These are phyloP conservation scores for Falcunculus frontatus DNA, from an alignment of 2,113 vertebrate genomes.

Conservation along the genomic window DNA sequence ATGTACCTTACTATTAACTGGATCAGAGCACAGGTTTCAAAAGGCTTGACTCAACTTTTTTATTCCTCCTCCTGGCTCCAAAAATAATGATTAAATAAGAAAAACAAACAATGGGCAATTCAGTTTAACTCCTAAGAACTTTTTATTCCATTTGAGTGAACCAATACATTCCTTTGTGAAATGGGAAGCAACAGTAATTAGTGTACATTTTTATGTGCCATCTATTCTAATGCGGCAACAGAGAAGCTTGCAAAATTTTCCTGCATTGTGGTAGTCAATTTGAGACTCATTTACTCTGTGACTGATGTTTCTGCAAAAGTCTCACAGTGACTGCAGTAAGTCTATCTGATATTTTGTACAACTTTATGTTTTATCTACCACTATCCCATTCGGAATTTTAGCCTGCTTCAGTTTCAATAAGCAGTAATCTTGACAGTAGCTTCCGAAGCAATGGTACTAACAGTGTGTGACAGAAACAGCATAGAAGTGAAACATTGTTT, in stretches of 20 bases:
- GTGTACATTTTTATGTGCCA: not conserved
- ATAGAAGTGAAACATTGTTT: not conserved
- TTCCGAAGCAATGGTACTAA: not conserved
- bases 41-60: not conserved
- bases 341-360: not conserved
- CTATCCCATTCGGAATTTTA: not conserved
- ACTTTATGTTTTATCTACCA: not conserved
- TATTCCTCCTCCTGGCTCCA: not conserved
- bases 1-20: not conserved
- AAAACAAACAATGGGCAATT: not conserved
- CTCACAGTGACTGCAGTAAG: not conserved
- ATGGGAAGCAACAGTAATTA: not conserved
- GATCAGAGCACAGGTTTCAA: not conserved
- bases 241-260: not conserved
- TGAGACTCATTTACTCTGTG: not conserved
- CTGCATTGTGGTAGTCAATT: not conserved
- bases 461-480: not conserved
- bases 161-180: constrained; percentile 6
- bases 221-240: not conserved
- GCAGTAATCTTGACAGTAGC: not conserved
- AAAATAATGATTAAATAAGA: not conserved
- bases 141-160: constrained; percentile 41
- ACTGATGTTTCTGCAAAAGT: not conserved
- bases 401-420: not conserved
- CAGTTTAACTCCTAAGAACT: not conserved